Percentiles rank a stretch among this genome's conserved stretches.
These are phyloP conservation scores for Drepana falcataria DNA, from an alignment of 2,888 invertebrate genomes.

Conservation along the genomic window DNA sequence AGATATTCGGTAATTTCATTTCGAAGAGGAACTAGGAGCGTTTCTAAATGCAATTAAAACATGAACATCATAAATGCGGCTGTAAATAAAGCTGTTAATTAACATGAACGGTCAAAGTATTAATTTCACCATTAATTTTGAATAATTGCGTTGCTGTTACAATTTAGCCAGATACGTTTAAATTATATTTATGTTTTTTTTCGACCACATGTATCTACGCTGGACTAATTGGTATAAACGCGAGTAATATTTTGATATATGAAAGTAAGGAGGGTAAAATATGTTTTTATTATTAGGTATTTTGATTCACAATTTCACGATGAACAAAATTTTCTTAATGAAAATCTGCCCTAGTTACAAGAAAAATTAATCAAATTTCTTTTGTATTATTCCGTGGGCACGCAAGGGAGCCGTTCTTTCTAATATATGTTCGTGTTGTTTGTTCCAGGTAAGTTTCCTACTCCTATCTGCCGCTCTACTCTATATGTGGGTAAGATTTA, in stretches of 20 bases:
- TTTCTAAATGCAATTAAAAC: slow-evolving; percentile 39
- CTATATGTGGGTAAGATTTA: slow-evolving; percentile 2
- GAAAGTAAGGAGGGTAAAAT: slow-evolving; percentile 54
- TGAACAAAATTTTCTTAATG: slow-evolving; percentile 25
- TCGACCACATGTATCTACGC: slow-evolving; percentile 53
- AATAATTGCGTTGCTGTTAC: slow-evolving; percentile 65
- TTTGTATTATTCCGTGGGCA: background rate
- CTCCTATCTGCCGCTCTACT: background rate
- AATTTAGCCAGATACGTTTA: slow-evolving; percentile 66
- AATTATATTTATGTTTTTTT: slow-evolving; percentile 70
- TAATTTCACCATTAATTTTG: slow-evolving; percentile 76
- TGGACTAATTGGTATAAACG: slow-evolving; percentile 62
- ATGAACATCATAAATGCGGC: slow-evolving; percentile 39
- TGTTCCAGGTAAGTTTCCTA: slow-evolving; percentile 53
- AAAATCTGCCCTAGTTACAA: slow-evolving; percentile 29
- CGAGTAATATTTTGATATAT: slow-evolving; percentile 57
- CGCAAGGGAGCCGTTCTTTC: slow-evolving; percentile 3
- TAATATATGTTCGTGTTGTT: slow-evolving; percentile 18
- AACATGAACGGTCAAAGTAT: slow-evolving; percentile 74
- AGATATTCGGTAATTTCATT: too few relatives aligned
- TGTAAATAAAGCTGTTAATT: slow-evolving; percentile 67
- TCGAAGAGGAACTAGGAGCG: background rate
- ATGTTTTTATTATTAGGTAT: slow-evolving; percentile 43
- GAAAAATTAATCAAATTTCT: slow-evolving; percentile 16
- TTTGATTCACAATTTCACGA: slow-evolving; percentile 33